Evolutionary conservation across 1,140 invertebrate genomes (phyloP).

Genomic region (Sinella curviseta): DNA sequence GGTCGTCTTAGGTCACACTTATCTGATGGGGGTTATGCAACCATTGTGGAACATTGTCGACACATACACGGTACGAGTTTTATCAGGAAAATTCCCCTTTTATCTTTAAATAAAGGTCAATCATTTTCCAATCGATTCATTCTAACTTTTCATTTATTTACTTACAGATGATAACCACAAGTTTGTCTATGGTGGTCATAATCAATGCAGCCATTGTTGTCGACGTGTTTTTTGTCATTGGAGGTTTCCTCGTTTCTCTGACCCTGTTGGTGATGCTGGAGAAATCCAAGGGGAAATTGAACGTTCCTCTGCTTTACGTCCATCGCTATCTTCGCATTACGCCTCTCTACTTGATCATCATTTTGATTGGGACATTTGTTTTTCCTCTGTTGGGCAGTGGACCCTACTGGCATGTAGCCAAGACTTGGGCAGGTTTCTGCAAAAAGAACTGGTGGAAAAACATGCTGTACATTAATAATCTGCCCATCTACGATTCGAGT

Average conservation of each 20-base stretch:
- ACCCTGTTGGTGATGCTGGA: neutral
- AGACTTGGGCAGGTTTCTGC: neutral
- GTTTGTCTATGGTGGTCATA: neutral
- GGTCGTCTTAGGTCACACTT: conserved; percentile 39
- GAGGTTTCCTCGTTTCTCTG: neutral
- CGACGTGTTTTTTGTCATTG: conserved; percentile 1
- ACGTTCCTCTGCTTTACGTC: neutral
- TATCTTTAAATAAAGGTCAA: no score
- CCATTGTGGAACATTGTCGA: neutral
- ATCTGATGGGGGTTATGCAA: neutral
- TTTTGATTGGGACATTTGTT: neutral
- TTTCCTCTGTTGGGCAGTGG: neutral
- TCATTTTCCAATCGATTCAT: no score
- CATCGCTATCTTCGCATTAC: conserved; percentile 4
- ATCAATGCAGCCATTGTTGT: neutral
- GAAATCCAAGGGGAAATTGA: neutral
- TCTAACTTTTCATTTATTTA: neutral
- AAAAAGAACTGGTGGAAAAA: conserved; percentile 18
- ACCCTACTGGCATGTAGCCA: neutral
- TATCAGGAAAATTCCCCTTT: neutral
- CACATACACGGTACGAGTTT: neutral
- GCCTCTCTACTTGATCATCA: neutral
- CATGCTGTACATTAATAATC: neutral
- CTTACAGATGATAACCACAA: neutral
- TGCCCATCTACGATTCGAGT: neutral